Base-by-base conservation (phyloP, 2,888 invertebrate species). In the Euphydryas editha region DNA sequence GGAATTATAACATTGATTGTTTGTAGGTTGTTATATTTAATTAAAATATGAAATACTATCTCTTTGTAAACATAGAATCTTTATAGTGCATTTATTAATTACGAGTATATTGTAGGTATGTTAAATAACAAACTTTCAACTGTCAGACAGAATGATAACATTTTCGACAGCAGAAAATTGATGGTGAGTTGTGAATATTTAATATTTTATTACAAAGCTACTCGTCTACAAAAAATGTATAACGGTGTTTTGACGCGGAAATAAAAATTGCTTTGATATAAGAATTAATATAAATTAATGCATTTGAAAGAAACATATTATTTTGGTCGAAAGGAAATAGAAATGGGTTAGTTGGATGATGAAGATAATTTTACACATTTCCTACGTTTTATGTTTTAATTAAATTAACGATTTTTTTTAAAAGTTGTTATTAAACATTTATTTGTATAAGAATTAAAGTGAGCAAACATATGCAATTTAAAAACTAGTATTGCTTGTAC, bases 171-270 rank as follows among this genome's bases (percentile, higher is more conserved):
- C 46, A 51, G 57, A 65, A 70, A 63, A 68, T 72, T 69, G 60
- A 65, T 69, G 64, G 61, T 64, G 58, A 69, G 70, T 62, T 70
- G 62, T 62, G 64, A 59, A 68, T 69, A 69, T 71, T 66, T 68
- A 70, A 74, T 69, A 68, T 57, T 68, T 64, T 58, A 59, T 36
- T 63, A 55, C 54, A 56, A 46, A 39, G 17, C 37, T 15, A 54
- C 51, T 60, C 21, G 44, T 20, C 47, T 44, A 4, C 42, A n/a
- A 15, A 49, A 47, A 49, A 8, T 24, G 24, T 54, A 42, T 51
- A 57, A 60, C 42, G 51, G 51, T 44, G 46, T 62, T 60, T 60
- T 24, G 24, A 24, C 30, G 63, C 44, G 30, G 36, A 61, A 46
- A 39, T 37, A 36, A 61, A 61, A 55, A 54, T 21, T 59, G 11